Evolutionary conservation across 92 coral and sea anemone genomes (phyloP).

Genomic region (Paramuricea clavata): DNA sequence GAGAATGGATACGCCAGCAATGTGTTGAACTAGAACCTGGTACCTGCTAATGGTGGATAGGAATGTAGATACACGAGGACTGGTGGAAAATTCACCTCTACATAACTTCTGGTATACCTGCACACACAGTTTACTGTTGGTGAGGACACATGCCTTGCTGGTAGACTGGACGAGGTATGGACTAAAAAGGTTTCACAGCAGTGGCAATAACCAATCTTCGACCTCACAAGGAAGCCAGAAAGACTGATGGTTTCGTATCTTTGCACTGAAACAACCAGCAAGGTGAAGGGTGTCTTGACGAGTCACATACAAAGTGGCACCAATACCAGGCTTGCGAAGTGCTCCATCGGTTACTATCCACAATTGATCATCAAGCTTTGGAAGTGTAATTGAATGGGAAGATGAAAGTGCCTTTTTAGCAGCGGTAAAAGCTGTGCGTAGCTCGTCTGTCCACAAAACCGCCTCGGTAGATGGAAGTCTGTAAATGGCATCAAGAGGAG

Average conservation of each 20-base stretch:
- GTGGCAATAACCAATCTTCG: constrained; percentile 62
- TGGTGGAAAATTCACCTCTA: constrained; percentile 62
- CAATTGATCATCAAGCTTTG: constrained; percentile 50
- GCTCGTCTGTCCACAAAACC: constrained; percentile 60
- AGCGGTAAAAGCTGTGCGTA: constrained; percentile 57
- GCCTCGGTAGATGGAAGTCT: constrained; percentile 63
- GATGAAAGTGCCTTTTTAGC: constrained; percentile 60
- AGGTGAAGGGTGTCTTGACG: constrained; percentile 26
- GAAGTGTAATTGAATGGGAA: constrained; percentile 41
- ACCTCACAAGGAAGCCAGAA: constrained; percentile 58
- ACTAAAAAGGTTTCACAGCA: constrained; percentile 57
- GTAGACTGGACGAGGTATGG: constrained; percentile 42
- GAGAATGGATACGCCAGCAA: constrained; percentile 49
- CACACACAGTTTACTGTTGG: constrained; percentile 52
- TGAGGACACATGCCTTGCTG: constrained; percentile 17
- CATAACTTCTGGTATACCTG: constrained; percentile 65
- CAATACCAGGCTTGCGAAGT: constrained; percentile 48
- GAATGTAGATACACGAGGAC: constrained; percentile 58
- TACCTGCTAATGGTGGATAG: constrained; percentile 60
- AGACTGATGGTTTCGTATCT: constrained; percentile 29
- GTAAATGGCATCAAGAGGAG: constrained; percentile 67
- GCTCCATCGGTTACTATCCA: constrained; percentile 68
- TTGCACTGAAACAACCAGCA: constrained; percentile 65
- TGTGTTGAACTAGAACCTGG: constrained; percentile 50
- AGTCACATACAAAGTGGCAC: constrained; percentile 56